A percentile compares a stretch with the other conserved stretches of the same genome.
These are phyloP conservation scores for Laupala kohalensis DNA, from an alignment of 1,140 invertebrate genomes.

Conservation along the genomic window DNA sequence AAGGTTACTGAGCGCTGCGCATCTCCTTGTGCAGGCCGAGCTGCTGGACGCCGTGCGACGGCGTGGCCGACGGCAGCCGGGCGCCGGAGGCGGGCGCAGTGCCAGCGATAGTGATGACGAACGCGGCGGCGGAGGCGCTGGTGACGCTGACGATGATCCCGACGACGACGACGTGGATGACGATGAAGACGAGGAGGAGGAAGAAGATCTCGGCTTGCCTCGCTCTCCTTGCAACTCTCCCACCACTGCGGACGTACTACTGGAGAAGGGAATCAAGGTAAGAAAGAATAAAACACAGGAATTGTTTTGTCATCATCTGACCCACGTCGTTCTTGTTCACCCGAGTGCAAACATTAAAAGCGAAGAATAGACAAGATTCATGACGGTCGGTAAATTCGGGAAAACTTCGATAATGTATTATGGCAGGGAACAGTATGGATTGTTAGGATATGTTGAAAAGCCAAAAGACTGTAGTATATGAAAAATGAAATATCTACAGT, in stretches of 20 bases:
- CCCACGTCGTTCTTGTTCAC: background rate
- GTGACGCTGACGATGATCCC: constrained; percentile 16
- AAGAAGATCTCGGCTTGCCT: constrained; percentile 48
- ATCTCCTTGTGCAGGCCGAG: constrained; percentile 37
- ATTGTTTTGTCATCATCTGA: background rate
- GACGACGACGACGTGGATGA: constrained; percentile 14
- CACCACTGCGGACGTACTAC: constrained; percentile 24
- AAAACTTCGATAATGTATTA: too few relatives aligned
- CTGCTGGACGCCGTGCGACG: constrained; percentile 37
- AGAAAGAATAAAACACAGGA: too few relatives aligned
- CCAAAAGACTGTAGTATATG: too few relatives aligned
- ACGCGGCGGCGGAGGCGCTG: constrained; percentile 43
- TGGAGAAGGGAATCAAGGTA: constrained; percentile 12
- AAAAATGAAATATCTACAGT: too few relatives aligned
- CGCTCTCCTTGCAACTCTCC: constrained; percentile 34
- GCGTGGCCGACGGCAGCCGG: constrained; percentile 18
- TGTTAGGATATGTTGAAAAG: too few relatives aligned
- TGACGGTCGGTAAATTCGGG: too few relatives aligned
- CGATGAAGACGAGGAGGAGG: constrained; percentile 37
- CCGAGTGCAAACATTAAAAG: too few relatives aligned
- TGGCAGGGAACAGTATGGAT: too few relatives aligned
- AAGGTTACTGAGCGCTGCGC: constrained; percentile 14
- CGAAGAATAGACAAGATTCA: too few relatives aligned
- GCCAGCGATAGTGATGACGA: constrained; percentile 29
- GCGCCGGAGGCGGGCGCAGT: background rate